Conservation (phyloP, 2,113 vertebrate genomes). For the human region DNA sequence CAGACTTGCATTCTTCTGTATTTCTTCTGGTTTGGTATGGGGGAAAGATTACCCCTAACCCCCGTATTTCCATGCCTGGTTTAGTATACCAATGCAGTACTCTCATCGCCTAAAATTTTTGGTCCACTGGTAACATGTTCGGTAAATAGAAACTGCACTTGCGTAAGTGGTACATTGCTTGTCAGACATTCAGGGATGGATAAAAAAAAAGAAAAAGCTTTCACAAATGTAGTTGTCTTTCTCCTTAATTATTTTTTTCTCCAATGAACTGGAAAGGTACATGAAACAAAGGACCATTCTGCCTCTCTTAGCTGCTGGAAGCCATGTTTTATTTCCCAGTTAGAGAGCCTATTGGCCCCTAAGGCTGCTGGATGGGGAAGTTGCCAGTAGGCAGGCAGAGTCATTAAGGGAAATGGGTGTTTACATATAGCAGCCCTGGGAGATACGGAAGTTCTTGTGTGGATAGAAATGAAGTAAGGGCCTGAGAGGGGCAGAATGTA, state of each 20-base stretch:
- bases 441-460: background rate
- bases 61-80: background rate
- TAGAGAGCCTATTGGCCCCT: slow-evolving; percentile 27
- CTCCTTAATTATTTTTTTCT: slow-evolving; percentile 36
- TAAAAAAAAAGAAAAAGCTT: slow-evolving; percentile 31
- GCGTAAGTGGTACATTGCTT: background rate
- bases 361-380: background rate
- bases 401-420: background rate
- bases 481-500: background rate
- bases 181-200: slow-evolving; percentile 27
- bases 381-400: background rate
- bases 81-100: background rate
- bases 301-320: slow-evolving; percentile 25
- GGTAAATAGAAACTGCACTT: slow-evolving; percentile 48
- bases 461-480: background rate
- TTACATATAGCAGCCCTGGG: background rate
- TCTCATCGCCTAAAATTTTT: slow-evolving; percentile 45
- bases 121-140: background rate
- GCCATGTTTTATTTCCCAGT: background rate
- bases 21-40: background rate
- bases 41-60: too few species aligned
- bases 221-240: slow-evolving; percentile 53
- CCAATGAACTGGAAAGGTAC: slow-evolving; percentile 39
- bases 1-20: background rate
- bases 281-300: background rate